A percentile compares a stretch with the other conserved stretches of the same genome.
Evolutionary conservation across 2,113 vertebrate genomes (phyloP).

Genomic region (Illadopsis cleaveri): DNA sequence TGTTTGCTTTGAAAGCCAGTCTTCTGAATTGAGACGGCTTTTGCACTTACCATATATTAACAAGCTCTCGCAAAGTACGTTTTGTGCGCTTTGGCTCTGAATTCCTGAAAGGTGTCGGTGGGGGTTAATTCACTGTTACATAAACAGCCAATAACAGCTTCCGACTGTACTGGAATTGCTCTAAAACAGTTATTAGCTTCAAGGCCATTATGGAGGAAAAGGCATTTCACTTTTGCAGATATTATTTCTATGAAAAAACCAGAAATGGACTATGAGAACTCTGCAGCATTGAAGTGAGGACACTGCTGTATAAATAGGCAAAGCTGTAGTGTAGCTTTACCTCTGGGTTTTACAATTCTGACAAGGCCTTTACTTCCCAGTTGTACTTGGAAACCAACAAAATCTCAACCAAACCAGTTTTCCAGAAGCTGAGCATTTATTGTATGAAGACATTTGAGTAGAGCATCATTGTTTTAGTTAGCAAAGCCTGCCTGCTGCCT

Average conservation of each 20-base stretch:
- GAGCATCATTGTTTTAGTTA: background rate
- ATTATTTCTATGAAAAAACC: background rate
- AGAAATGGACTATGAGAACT: background rate
- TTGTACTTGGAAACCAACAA: background rate
- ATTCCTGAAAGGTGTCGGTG: slow-evolving; percentile 37
- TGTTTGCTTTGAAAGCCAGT: slow-evolving; percentile 33
- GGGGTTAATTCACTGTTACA: slow-evolving; percentile 59
- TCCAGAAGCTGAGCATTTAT: background rate
- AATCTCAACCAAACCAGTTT: background rate
- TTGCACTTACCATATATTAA: background rate
- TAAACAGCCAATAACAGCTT: slow-evolving; percentile 45
- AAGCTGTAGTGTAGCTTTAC: background rate
- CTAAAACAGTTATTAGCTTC: slow-evolving; percentile 47
- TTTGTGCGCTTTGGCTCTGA: background rate
- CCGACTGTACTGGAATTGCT: slow-evolving; percentile 18
- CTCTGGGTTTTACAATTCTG: background rate
- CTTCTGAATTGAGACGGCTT: background rate
- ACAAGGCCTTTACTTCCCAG: background rate
- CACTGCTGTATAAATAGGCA: background rate
- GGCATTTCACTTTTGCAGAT: background rate
- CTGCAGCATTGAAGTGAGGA: background rate
- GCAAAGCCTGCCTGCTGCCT: background rate
- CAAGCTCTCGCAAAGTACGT: background rate
- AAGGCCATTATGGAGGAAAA: background rate
- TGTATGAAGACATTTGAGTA: background rate